These are phyloP conservation scores for Thomomys bottae DNA, from an alignment of 2,113 vertebrate species.

Conservation along the genomic window DNA sequence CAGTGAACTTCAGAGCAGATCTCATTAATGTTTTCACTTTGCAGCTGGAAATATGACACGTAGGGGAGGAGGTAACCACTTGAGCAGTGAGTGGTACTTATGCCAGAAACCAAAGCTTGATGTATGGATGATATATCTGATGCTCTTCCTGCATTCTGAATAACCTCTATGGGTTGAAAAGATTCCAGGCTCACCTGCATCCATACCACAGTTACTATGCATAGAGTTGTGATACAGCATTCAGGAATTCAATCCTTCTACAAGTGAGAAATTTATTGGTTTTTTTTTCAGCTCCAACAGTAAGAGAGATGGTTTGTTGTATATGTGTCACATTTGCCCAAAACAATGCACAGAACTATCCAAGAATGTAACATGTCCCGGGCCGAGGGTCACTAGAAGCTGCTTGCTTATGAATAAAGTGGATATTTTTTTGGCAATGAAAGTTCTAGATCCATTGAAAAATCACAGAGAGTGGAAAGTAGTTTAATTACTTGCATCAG, in stretches of 20 bases:
- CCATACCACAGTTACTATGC: background rate
- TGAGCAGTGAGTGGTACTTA: background rate
- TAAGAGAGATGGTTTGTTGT: background rate
- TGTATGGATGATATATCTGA: fast-evolving
- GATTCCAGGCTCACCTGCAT: too few relatives aligned
- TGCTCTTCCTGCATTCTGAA: background rate
- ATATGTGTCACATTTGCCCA: background rate
- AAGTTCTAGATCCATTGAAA: background rate
- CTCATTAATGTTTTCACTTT: background rate
- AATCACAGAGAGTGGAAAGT: background rate
- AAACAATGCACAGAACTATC: background rate
- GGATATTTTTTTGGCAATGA: background rate
- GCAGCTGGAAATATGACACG: background rate
- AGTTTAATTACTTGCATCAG: background rate
- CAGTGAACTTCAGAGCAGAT: background rate
- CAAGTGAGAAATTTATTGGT: too few relatives aligned
- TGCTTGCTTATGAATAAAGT: background rate
- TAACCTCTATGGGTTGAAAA: background rate
- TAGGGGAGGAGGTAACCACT: background rate
- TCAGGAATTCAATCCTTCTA: background rate
- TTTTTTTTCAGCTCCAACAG: too few relatives aligned
- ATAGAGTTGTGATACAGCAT: background rate
- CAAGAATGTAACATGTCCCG: background rate
- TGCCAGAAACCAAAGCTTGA: background rate
- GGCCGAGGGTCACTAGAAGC: background rate